A percentile compares a stretch with the other conserved stretches of the same genome.
Evolutionary conservation across 2,113 vertebrate species (phyloP).

Genomic region (Pangasianodon gigas): DNA sequence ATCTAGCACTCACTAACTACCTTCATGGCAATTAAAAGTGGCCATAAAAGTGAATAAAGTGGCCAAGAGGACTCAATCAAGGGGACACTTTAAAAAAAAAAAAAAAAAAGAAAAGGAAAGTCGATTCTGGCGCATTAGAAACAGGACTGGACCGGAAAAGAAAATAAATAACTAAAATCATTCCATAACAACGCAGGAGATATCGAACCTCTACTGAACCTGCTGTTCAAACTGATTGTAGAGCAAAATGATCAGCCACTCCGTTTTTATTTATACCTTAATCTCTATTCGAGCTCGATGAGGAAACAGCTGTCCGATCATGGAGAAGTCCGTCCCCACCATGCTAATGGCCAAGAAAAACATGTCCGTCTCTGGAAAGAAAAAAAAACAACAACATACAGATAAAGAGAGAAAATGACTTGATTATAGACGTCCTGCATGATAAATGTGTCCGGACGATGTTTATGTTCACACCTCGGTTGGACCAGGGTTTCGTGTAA

Average conservation of each 20-base stretch:
- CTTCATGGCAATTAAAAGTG: too few relatives aligned
- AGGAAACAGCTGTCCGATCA: constrained; percentile 95
- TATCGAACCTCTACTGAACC: neutral
- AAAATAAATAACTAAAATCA: neutral
- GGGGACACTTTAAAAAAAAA: too few relatives aligned
- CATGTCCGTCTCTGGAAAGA: constrained; percentile 91
- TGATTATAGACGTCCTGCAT: neutral
- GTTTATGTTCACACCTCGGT: constrained; percentile 76
- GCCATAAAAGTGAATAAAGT: too few relatives aligned
- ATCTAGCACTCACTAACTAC: too few relatives aligned
- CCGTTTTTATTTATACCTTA: constrained; percentile 72
- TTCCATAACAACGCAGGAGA: neutral
- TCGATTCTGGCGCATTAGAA: neutral
- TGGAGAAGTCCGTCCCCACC: constrained; percentile 98
- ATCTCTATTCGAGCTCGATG: constrained; percentile 91
- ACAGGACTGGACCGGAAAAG: neutral
- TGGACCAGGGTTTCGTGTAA: constrained; percentile 92
- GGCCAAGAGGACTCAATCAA: too few relatives aligned
- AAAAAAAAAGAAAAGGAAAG: neutral
- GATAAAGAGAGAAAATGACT: neutral
- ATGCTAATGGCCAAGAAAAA: constrained; percentile 98
- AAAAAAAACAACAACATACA: neutral
- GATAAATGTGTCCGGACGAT: neutral
- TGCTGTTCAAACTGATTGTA: neutral
- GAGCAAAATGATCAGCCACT: neutral